Evolutionary conservation across 2,888 invertebrate genomes (phyloP), one percentile per base, ranked within the genome.

Genomic region (Drosophila anomalipes): DNA sequence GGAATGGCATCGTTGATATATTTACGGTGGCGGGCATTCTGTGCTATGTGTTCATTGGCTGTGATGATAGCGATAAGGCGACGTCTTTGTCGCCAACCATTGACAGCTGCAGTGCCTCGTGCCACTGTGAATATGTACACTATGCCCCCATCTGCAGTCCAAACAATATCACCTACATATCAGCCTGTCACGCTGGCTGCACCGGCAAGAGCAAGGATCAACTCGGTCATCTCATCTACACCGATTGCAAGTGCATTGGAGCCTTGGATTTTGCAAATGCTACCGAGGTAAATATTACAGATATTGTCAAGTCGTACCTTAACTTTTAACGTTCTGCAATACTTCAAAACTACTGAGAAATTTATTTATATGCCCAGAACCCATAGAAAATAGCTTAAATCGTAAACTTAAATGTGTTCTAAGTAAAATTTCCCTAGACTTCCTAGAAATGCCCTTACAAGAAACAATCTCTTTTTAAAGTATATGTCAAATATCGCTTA

Each of bases 171-270:
- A 95, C 96, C 10, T 97, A 95, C 91, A 96, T 96, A 88, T 96
- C 96, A 0, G 95, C 97, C 9, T 97, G 97, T 91, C 96, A 96
- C 90, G 97, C 97, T 16, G 97, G 97, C 3, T 97, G 96, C 89
- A 94, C 92, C 12, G 58, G 57, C 52, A 62, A 54, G 56, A 5
- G 63, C 56, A 60, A 70, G 70, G 70, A 92, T 73, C 65, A 75
- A 2, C 16, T 63, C 0, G 88, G 79, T 10, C 67, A 62, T 6
- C 56, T 78, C 14, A 60, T 73, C 5, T 90, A 75, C 28, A 86
- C 78, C 0, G 81, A 71, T 4, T 90, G 90, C 37, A 70, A 71
- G n/a, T 90, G 90, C 52, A 64, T 89, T 30, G 37, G 56, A 0
- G 49, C 63, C 0, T 7, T 58, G 0, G 68, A 63, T 30, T 30